These are phyloP conservation scores for Danio tinwini DNA, from an alignment of 2,797 vertebrate species.

Conservation along the genomic window DNA sequence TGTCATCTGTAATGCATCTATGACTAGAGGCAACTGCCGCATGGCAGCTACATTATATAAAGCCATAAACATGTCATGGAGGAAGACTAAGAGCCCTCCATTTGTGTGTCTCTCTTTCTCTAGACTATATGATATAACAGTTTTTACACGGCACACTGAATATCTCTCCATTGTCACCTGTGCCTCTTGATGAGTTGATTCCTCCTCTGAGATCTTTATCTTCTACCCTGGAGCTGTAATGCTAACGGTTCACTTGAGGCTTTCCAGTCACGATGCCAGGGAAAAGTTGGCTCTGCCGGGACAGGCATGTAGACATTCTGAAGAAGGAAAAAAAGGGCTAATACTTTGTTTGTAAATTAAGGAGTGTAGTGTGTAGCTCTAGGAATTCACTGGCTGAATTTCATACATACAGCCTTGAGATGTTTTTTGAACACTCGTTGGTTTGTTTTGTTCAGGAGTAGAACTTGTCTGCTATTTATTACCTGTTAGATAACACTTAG, in stretches of 20 bases:
- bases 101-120: conserved; percentile 38
- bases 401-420: conserved; percentile 28
- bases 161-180: conserved; percentile 56
- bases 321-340: conserved; percentile 40
- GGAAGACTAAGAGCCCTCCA: conserved; percentile 61
- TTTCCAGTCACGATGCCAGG: conserved; percentile 57
- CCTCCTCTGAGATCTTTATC: conserved; percentile 42
- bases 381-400: conserved; percentile 39
- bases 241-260: conserved; percentile 49
- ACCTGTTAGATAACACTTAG: neutral
- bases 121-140: conserved; percentile 1
- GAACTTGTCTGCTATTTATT: neutral
- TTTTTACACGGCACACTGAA: conserved; percentile 40
- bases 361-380: conserved; percentile 37
- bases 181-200: conserved; percentile 45
- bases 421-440: conserved; percentile 18
- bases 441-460: neutral
- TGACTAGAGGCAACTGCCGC: conserved; percentile 56
- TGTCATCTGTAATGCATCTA: conserved; percentile 60
- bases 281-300: conserved; percentile 41
- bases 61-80: conserved; percentile 68
- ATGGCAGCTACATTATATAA: conserved; percentile 62
- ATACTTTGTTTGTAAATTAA: conserved; percentile 39
- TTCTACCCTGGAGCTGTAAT: conserved; percentile 34
- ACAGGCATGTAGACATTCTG: conserved; percentile 22